Evolutionary conservation across 2,888 invertebrate genomes (phyloP).

Genomic region (Heliconius sara): DNA sequence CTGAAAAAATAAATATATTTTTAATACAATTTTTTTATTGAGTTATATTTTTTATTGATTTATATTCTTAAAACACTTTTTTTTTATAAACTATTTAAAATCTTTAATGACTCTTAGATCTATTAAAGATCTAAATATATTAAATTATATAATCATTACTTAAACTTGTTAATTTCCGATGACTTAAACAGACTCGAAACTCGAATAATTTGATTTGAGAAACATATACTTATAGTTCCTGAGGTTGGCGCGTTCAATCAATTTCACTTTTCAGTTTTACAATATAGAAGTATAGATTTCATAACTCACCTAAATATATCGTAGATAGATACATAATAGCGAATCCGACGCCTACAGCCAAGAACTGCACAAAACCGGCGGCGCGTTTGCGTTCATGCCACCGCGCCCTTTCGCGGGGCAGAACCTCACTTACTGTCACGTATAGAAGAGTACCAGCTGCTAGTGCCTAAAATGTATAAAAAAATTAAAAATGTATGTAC

Average conservation of each 20-base stretch:
- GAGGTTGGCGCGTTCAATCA: too few relatives aligned
- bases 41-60: too few relatives aligned
- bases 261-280: not conserved
- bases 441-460: slow-evolving; percentile 91
- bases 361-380: slow-evolving; percentile 87
- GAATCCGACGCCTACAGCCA: slow-evolving; percentile 85
- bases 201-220: too few relatives aligned
- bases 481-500: not conserved
- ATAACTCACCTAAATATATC: slow-evolving; percentile 83
- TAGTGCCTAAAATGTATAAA: slow-evolving; percentile 77
- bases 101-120: too few relatives aligned
- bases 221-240: too few relatives aligned
- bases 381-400: slow-evolving; percentile 86
- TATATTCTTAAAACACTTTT: too few relatives aligned
- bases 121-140: too few relatives aligned
- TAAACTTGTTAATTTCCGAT: too few relatives aligned
- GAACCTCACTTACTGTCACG: slow-evolving; percentile 90
- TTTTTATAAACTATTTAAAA: too few relatives aligned
- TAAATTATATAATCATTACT: too few relatives aligned
- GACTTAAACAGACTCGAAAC: too few relatives aligned
- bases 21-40: not conserved
- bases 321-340: slow-evolving; percentile 86
- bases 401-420: slow-evolving; percentile 89
- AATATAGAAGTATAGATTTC: not conserved
- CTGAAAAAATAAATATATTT: slow-evolving; percentile 57